Conservation (phyloP, 2,888 invertebrate species). For the Apotomis capreana region DNA sequence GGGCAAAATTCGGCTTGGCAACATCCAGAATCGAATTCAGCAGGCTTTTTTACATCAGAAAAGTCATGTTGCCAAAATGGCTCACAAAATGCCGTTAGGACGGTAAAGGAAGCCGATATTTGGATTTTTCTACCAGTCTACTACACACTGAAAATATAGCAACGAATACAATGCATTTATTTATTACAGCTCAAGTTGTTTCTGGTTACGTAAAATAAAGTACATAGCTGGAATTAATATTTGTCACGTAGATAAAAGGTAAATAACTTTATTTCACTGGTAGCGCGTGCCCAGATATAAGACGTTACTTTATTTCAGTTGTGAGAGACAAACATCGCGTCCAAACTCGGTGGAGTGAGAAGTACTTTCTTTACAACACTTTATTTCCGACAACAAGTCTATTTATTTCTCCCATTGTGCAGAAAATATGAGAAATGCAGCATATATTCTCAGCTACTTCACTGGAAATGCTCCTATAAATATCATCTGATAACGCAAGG, state of each 20-base stretch:
- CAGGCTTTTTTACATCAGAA: too few species aligned
- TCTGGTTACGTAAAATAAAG: not conserved
- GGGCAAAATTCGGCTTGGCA: too few species aligned
- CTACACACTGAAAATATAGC: too few species aligned
- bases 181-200: not conserved
- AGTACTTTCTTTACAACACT: slow-evolving; percentile 31
- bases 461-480: not conserved
- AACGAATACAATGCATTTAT: too few species aligned
- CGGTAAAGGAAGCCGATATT: too few species aligned
- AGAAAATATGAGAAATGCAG: slow-evolving; percentile 8
- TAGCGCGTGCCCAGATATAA: slow-evolving; percentile 22
- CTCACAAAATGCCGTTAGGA: too few species aligned
- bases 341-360: slow-evolving; percentile 29
- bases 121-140: too few species aligned
- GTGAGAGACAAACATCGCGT: slow-evolving; percentile 29
- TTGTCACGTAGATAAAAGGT: slow-evolving; percentile 9
- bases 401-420: slow-evolving; percentile 14
- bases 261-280: slow-evolving; percentile 17
- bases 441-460: slow-evolving; percentile 5
- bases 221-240: not conserved
- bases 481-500: not conserved
- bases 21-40: too few species aligned
- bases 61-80: too few species aligned
- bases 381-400: slow-evolving; percentile 28
- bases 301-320: slow-evolving; percentile 32